These are phyloP conservation scores for Macquaria australasica DNA, from an alignment of 2,113 vertebrate species.

Conservation along the genomic window DNA sequence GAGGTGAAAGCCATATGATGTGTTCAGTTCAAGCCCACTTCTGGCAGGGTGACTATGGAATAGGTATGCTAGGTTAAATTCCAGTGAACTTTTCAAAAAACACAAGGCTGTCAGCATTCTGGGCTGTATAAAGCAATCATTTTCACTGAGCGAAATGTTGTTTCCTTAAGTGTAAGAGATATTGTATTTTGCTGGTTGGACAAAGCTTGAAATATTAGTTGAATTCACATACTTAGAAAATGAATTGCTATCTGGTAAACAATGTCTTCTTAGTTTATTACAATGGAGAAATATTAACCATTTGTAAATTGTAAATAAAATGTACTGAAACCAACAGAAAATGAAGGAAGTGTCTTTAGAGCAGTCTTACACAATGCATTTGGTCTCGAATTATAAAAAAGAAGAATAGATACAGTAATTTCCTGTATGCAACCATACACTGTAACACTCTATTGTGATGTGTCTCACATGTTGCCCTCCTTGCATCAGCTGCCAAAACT, in stretches of 20 bases:
- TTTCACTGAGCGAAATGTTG: neutral
- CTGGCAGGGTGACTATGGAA: conserved; percentile 20
- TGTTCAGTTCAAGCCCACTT: conserved; percentile 43
- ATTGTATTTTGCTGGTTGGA: no score
- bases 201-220: neutral
- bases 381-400: neutral
- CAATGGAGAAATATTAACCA: neutral
- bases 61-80: conserved; percentile 17
- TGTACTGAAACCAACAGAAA: neutral
- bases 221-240: neutral
- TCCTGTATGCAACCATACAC: no score
- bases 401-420: neutral
- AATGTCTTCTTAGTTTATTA: neutral
- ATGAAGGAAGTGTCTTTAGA: neutral
- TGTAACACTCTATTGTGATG: no score
- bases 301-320: neutral
- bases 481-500: conserved; percentile 42
- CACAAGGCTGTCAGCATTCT: neutral
- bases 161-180: neutral
- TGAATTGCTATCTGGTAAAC: neutral
- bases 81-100: conserved; percentile 1
- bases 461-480: neutral
- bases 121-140: neutral
- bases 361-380: neutral
- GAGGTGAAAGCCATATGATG: conserved; percentile 56